Percentiles rank a stretch among this genome's conserved stretches.
Conservation (phyloP, 2,113 vertebrate species). For the Otolemur garnettii region DNA sequence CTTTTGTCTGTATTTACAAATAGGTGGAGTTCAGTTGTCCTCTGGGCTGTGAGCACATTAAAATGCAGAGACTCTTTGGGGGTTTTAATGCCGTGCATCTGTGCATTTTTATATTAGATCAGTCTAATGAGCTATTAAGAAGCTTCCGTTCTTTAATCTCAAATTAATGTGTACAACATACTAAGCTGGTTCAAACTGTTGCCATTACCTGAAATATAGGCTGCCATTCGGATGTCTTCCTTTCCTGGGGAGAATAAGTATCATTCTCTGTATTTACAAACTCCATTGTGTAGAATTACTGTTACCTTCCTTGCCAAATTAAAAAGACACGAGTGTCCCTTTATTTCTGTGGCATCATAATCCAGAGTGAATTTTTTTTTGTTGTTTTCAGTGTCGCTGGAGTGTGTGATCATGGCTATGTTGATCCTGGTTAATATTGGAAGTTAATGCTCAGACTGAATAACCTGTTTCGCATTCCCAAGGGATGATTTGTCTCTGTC, state of each 20-base stretch:
- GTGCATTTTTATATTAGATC: background rate
- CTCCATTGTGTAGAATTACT: constrained; percentile 50
- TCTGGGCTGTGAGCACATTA: constrained; percentile 50
- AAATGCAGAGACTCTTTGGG: background rate
- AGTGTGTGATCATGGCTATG: background rate
- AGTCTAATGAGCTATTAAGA: background rate
- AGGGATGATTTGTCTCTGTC: background rate
- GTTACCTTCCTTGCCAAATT: constrained; percentile 61
- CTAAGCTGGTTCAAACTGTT: background rate
- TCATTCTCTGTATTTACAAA: constrained; percentile 38
- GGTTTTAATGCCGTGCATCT: background rate
- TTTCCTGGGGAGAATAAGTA: background rate
- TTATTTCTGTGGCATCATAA: constrained; percentile 1
- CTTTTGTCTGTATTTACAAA: constrained; percentile 65
- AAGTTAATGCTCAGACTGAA: background rate
- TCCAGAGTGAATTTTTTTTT: background rate
- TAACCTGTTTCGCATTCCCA: background rate
- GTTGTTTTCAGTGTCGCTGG: background rate
- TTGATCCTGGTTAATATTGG: constrained; percentile 32
- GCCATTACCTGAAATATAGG: background rate
- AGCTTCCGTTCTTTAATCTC: background rate
- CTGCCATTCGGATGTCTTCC: background rate
- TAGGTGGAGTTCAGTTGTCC: constrained; percentile 32
- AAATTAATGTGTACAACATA: too few relatives aligned
- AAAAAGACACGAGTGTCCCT: background rate